phyloP scores from a whole-genome alignment of 2,888 invertebrate genomes.

The Drosophila nr. fundita region DNA sequence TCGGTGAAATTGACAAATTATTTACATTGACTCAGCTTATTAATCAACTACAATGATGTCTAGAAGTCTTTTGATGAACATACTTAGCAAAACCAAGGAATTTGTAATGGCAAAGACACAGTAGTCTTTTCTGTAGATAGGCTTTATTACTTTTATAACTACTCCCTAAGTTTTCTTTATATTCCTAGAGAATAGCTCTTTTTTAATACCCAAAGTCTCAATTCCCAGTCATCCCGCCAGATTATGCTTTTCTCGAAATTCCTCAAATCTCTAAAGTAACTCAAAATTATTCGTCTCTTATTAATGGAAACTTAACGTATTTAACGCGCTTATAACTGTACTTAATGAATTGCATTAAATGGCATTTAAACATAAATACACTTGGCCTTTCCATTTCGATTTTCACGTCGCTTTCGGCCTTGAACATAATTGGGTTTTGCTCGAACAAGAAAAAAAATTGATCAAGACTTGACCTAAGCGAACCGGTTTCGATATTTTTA shows the following conservation, averaged over 20 bases:
- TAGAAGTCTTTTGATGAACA: neutral
- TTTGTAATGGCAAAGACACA: neutral
- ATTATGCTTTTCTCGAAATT: neutral
- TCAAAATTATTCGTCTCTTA: neutral
- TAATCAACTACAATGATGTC: neutral
- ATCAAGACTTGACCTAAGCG: conserved; percentile 50
- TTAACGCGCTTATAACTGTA: conserved; percentile 23
- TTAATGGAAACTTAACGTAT: neutral
- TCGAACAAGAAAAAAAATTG: conserved; percentile 32
- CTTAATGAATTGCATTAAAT: conserved; percentile 17
- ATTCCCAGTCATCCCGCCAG: neutral
- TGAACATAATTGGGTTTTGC: conserved; percentile 65
- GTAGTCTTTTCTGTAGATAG: neutral
- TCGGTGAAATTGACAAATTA: conserved; percentile 6
- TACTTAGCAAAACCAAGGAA: neutral
- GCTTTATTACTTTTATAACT: neutral
- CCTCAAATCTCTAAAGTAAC: neutral
- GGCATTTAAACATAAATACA: conserved; percentile 9
- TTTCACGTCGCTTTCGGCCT: conserved; percentile 60
- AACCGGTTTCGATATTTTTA: conserved; percentile 56
- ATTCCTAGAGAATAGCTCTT: neutral
- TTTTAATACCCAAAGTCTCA: neutral
- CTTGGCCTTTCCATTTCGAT: conserved; percentile 46
- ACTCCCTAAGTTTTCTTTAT: neutral
- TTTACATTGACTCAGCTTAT: neutral